Conservation (phyloP, 2,888 invertebrate genomes). For the Hirtodrosophila trivittata region DNA sequence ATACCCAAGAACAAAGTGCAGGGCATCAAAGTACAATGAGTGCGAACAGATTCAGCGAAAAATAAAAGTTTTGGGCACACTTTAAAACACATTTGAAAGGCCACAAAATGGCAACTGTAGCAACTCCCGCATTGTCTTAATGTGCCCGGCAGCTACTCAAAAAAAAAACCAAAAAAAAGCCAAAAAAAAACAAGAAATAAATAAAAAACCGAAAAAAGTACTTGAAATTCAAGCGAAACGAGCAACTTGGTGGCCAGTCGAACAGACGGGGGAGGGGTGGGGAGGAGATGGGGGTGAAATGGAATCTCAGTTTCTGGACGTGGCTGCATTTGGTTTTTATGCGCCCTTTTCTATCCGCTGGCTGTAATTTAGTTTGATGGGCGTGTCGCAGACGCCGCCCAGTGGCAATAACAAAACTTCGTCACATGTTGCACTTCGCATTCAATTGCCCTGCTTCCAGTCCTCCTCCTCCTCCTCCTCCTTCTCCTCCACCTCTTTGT, state of each 20-base stretch:
- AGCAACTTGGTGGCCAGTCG: slow-evolving; percentile 36
- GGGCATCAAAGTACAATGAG: slow-evolving; percentile 35
- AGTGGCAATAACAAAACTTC: slow-evolving; percentile 45
- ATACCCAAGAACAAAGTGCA: too few relatives aligned
- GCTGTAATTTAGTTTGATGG: slow-evolving; percentile 76
- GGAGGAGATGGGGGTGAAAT: slow-evolving; percentile 10
- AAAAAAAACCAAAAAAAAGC: slow-evolving; percentile 1
- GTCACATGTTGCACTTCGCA: slow-evolving; percentile 70
- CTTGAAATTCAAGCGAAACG: slow-evolving; percentile 66
- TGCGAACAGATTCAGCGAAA: slow-evolving; percentile 30
- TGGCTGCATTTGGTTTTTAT: slow-evolving; percentile 58
- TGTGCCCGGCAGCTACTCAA: slow-evolving; percentile 46
- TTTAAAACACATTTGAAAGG: slow-evolving; percentile 60
- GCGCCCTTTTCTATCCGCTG: slow-evolving; percentile 12
- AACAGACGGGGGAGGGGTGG: neutral
- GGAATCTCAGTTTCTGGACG: slow-evolving; percentile 42
- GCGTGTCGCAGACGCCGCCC: slow-evolving; percentile 68
- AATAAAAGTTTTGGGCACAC: slow-evolving; percentile 39
- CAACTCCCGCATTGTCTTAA: slow-evolving; percentile 53
- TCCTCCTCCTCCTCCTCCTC: neutral
- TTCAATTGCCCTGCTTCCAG: slow-evolving; percentile 3
- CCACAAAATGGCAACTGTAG: slow-evolving; percentile 58
- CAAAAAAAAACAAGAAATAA: neutral
- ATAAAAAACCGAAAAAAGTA: slow-evolving; percentile 31
- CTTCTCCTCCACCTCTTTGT: neutral